Evolutionary conservation across 2,113 vertebrate species (phyloP).

Genomic region (Peromyscus polionotus): DNA sequence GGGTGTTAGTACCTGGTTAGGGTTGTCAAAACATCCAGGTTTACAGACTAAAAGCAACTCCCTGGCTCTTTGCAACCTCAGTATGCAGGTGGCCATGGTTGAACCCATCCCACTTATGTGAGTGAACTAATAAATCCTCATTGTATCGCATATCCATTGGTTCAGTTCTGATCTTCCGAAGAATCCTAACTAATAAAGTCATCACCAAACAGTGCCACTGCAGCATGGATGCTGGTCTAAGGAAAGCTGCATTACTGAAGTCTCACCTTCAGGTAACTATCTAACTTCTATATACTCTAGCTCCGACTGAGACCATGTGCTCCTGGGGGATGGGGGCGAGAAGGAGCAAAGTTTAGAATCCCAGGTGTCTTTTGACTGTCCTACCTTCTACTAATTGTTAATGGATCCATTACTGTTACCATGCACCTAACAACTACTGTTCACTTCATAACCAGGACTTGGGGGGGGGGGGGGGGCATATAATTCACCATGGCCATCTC

Average conservation of each 20-base stretch:
- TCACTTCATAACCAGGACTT: neutral
- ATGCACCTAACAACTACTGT: neutral
- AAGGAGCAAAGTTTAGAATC: neutral
- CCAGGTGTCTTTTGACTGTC: neutral
- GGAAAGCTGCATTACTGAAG: neutral
- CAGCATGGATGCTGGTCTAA: neutral
- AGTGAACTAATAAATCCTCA: neutral
- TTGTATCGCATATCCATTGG: neutral
- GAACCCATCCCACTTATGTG: neutral
- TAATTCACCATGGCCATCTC: neutral
- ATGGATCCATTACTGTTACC: neutral
- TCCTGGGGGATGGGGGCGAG: neutral
- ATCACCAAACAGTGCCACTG: neutral
- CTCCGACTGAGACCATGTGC: neutral
- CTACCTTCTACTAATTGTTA: neutral
- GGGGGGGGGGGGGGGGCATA: neutral
- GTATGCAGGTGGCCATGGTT: neutral
- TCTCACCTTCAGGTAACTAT: neutral
- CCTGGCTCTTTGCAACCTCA: neutral
- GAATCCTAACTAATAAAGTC: neutral
- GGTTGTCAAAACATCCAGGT: neutral
- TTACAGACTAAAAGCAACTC: neutral
- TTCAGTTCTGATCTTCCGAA: neutral
- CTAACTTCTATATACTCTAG: neutral
- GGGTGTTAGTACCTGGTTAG: neutral